Evolutionary conservation across 1,140 invertebrate species (phyloP), one percentile per base, ranked within the genome.

Genomic region (Temnothorax curvispinosus): DNA sequence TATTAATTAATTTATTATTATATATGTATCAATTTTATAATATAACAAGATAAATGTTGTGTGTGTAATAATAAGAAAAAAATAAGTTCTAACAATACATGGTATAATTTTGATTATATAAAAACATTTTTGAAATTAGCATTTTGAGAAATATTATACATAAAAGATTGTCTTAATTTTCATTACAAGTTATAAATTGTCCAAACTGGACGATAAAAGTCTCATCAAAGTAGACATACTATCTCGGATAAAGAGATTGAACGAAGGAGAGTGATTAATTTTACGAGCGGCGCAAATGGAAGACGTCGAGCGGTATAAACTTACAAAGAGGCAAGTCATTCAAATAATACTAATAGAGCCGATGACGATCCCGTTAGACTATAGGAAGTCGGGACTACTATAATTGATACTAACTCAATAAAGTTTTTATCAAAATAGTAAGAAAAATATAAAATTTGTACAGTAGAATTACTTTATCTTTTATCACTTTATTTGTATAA

Each of bases 231-330:
- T 32, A 56, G 21, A 74, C 18, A 5, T 56, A 50, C 13, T 21
- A 58, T 58, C 52, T 75, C 54, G 50, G 6, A 78, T 8, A 18
- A 32, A 76, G 60, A 65, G 58, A 65, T 62, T 35, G 72, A 86
- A 54, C 62, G 47, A 32, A 64, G 38, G 27, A 54, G 75, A 64
- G 38, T 67, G 58, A 88, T 88, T 88, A 88, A 88, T 88, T 86
- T 88, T 88, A 88, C 85, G 75, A 88, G 87, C 85, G 21, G 38
- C n/a, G 67, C 84, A 71, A 86, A 88, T 86, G 84, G 75, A 78
- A 86, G 62, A 56, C 47, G 50, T 56, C 64, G 2, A 62, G 41
- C 27, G 27, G 27, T 27, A 1, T 38, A 38, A 1, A 6, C 38
- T 47, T 52, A 18, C 74, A 50, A 18, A 76, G 41, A 62, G 32